Evolutionary conservation across 2,797 vertebrate species (phyloP).

Genomic region (Ambastaia sidthimunki): DNA sequence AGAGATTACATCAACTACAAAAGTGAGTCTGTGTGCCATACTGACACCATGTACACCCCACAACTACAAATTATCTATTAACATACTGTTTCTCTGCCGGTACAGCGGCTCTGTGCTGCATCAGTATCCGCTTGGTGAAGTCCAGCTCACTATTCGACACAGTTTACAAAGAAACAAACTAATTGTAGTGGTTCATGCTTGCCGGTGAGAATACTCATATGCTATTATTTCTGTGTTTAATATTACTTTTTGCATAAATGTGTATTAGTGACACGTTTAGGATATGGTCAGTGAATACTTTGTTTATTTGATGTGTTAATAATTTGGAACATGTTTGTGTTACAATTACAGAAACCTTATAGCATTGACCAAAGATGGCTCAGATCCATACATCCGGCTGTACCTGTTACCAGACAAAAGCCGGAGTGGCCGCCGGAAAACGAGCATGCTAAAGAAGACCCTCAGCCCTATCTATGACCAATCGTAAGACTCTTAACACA

Average conservation of each 20-base stretch:
- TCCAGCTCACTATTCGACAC: constrained; percentile 94
- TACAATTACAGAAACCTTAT: constrained; percentile 86
- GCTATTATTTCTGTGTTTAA: no score
- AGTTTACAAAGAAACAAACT: constrained; percentile 97
- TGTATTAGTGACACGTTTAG: background rate
- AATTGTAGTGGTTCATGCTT: constrained; percentile 93
- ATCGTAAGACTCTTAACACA: constrained; percentile 78
- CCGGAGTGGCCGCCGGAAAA: constrained; percentile 92
- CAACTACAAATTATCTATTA: background rate
- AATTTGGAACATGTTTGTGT: background rate
- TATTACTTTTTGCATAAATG: no score
- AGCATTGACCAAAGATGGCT: constrained; percentile 92
- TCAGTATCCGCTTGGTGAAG: constrained; percentile 90
- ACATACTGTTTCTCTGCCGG: constrained; percentile 26
- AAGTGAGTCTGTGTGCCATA: constrained; percentile 78
- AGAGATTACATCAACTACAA: constrained; percentile 89
- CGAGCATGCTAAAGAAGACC: constrained; percentile 87
- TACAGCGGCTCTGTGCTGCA: constrained; percentile 85
- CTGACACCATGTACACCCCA: background rate
- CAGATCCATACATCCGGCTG: constrained; percentile 92
- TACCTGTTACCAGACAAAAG: constrained; percentile 96
- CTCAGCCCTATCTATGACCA: constrained; percentile 95
- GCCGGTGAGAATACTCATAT: constrained; percentile 81
- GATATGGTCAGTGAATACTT: background rate
- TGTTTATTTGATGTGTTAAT: background rate